These are phyloP conservation scores for Aythya fuligula DNA, from an alignment of 2,797 vertebrate species.

Conservation along the genomic window DNA sequence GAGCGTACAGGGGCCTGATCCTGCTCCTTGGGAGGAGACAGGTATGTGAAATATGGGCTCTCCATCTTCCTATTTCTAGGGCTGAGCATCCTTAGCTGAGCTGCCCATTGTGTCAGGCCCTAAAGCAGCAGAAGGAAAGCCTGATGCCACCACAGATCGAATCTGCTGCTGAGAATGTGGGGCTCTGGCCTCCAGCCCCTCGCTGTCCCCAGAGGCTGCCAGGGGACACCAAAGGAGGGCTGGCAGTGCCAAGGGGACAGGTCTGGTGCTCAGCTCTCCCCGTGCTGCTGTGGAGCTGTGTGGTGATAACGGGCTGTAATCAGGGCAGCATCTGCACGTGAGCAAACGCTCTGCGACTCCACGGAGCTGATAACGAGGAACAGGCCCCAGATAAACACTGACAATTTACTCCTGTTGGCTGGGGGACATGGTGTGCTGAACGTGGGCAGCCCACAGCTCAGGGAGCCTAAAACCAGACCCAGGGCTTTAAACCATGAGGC, in stretches of 20 bases:
- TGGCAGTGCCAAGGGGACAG: not conserved
- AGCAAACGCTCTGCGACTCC: not conserved
- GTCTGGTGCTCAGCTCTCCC: not conserved
- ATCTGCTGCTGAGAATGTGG: too few relatives aligned
- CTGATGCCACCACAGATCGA: not conserved
- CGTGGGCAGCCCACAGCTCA: rapidly evolving
- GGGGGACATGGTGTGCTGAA: not conserved
- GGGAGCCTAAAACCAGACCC: not conserved
- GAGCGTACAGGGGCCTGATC: not conserved
- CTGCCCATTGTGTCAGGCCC: not conserved
- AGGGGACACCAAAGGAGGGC: rapidly evolving
- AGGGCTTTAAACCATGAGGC: not conserved
- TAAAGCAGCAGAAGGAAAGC: not conserved
- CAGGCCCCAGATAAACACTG: not conserved
- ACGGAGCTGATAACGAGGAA: not conserved
- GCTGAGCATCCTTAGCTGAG: not conserved
- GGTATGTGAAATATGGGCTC: not conserved
- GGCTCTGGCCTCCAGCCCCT: not conserved
- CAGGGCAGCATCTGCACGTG: not conserved
- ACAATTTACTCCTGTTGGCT: not conserved
- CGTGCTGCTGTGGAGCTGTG: not conserved
- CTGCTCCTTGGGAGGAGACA: not conserved
- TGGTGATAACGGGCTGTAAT: not conserved
- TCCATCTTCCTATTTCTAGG: not conserved
- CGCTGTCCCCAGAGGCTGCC: not conserved